These are phyloP conservation scores for Leptinotarsa haldemani DNA, from an alignment of 2,888 invertebrate genomes.

Conservation along the genomic window DNA sequence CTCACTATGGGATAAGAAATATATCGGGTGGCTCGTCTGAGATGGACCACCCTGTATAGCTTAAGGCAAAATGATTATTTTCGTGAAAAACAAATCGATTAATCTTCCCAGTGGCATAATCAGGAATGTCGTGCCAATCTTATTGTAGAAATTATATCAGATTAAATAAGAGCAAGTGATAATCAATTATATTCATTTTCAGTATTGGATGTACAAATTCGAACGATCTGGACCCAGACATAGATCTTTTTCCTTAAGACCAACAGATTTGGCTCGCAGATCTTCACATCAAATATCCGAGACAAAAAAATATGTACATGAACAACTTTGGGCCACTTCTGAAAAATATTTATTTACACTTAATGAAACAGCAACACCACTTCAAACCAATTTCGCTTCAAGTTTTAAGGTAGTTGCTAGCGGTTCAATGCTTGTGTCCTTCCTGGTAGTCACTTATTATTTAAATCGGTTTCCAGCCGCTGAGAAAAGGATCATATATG, in stretches of 20 bases:
- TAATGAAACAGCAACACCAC: constrained; percentile 38
- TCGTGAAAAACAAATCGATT: no score
- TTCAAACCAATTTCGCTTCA: constrained; percentile 44
- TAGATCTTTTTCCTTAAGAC: background rate
- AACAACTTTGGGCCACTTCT: background rate
- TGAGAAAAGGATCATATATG: constrained; percentile 44
- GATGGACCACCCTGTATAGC: no score
- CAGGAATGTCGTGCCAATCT: no score
- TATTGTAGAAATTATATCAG: no score
- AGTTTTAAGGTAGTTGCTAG: constrained; percentile 42
- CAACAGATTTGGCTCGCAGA: background rate
- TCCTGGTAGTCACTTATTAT: constrained; percentile 33
- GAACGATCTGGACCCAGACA: constrained; percentile 27
- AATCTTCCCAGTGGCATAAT: no score
- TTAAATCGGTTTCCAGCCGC: constrained; percentile 46
- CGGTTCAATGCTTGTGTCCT: constrained; percentile 38
- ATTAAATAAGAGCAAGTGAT: no score
- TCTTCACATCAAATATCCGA: background rate
- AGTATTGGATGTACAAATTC: constrained; percentile 53
- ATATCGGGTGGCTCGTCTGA: no score
- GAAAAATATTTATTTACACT: constrained; percentile 11
- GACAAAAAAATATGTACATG: background rate
- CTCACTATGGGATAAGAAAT: no score
- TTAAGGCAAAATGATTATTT: no score
- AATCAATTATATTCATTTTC: constrained; percentile 9